phyloP scores from a whole-genome alignment of 2,888 invertebrate genomes.

The Muschampia plurimacula region DNA sequence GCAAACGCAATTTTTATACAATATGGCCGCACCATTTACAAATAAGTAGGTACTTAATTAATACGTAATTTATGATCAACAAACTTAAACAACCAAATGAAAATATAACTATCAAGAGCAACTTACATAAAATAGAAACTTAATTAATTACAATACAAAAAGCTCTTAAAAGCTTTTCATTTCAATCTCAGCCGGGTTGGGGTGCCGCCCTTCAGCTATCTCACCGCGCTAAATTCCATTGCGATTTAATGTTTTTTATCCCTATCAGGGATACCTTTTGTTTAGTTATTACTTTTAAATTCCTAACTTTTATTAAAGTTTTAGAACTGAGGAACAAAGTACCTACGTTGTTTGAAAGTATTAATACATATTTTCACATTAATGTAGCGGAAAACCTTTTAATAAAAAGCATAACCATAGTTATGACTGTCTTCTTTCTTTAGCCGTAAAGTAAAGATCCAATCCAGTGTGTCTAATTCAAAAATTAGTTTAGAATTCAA shows the following conservation, averaged over 20 bases:
- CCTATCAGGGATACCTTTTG: conserved; percentile 36
- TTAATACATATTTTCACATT: neutral
- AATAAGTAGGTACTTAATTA: neutral
- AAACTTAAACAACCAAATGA: conserved; percentile 6
- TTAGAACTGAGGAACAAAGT: neutral
- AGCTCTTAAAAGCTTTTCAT: conserved; percentile 84
- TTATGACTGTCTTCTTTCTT: no score
- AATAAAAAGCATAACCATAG: no score
- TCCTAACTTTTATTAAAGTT: neutral
- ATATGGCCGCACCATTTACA: neutral
- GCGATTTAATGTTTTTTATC: conserved; percentile 60
- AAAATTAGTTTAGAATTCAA: no score
- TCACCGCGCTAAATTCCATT: conserved; percentile 76
- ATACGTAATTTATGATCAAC: neutral
- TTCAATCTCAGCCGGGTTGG: conserved; percentile 76
- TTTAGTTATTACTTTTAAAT: conserved; percentile 8
- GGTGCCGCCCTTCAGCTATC: conserved; percentile 79
- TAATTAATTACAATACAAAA: conserved; percentile 83
- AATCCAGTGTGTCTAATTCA: no score
- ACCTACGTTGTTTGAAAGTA: neutral
- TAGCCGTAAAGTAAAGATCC: no score
- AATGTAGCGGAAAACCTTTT: no score
- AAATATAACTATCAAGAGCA: conserved; percentile 34
- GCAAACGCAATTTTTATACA: neutral
- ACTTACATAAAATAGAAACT: conserved; percentile 37